Base-by-base conservation (phyloP, 2,888 invertebrate genomes). In the Polydrusus cervinus region DNA sequence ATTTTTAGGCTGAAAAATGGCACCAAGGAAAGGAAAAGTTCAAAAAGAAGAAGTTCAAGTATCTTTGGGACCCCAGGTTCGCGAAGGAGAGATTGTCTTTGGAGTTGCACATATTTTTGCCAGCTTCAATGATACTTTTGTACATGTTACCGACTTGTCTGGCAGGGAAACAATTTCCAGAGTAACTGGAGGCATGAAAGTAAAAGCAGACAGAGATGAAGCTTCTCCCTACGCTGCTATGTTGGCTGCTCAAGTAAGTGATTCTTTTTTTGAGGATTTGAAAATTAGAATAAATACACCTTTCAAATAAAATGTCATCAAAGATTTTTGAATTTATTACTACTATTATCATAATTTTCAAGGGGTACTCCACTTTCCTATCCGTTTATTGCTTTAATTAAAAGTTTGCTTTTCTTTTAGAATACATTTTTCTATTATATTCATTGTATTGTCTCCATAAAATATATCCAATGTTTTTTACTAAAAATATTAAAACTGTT, bases 221-320 rank as follows among this genome's bases (percentile, higher is more conserved):
- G 97, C 99, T 79, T 99, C 99, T 60, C 99, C 99, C 61, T 99
- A 99, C 87, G 99, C 99, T 85, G 99, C 99, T 93, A 99, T 99
- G 99, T 97, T 99, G 90, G 99, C 99, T 83, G 99, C 99, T 80
- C 99, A 99, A 91, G 95, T 95, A 88, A 85, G 82, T 83, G 57
- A 47, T 69, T 61, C 30, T 25, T 51, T 49, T 20, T 7, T 45
- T n/a, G n/a, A 20, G 8, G 0, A 11, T 45, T n/a, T 34, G n/a
- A 13, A 13, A 43, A 1, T 6, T 7, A 43, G 13, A 25, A 1
- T 25, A 25, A 25, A 3, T 25, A n/a, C n/a, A n/a, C n/a, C n/a
- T n/a, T n/a, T n/a, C n/a, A n/a, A n/a, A n/a, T 25, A 25, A 25
- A 25, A 1, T 3, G 25, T 25, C 25, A 25, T 3, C 25, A 25